Evolutionary conservation across 2,797 vertebrate species (phyloP), one percentile per base, ranked within the genome.

Genomic region (Siniperca obscura): DNA sequence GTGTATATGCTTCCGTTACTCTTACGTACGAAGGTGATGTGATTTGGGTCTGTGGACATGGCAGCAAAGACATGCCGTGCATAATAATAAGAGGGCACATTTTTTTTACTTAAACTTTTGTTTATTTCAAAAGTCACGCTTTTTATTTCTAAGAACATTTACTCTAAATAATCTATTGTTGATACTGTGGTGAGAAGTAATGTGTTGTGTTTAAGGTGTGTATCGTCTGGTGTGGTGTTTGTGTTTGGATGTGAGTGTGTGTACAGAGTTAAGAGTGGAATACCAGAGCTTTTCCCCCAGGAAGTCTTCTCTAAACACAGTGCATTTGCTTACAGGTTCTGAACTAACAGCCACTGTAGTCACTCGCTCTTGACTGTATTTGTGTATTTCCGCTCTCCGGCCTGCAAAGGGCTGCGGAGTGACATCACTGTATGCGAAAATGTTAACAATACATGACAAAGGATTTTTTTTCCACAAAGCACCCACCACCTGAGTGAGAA

Each of bases 131-230:
- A 90, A 50, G 73, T 65, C 22, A 52, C 72, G 66, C 60, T 89
- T 91, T 87, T 90, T 66, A 72, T 86, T 94, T 92, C 74, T 53
- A 59, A 83, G 75, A 79, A 73, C 70, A 76, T 78, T 81, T 83
- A 76, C 81, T 88, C 85, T 88, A 76, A 88, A 87, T 89, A 81
- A 92, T 92, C 80, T 92, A 72, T 91, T 90, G 80, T 89, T 81
- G 80, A 85, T 91, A 81, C 81, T 74, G 88, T 94, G 86, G 91
- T 93, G 84, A 87, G 88, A 93, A 85, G 93, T 95, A 88, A 87
- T 44, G 94, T 96, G 89, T 84, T 70, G 90, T 95, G 82, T 94
- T 92, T 94, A 88, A 90, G 90, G 88, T 93, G 85, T 72, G 81
- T 92, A 79, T 80, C 17, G 87, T 93, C 86, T 62, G 74, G 92